Conservation (phyloP, 1,140 invertebrate species). For the Phenacoccus solenopsis region DNA sequence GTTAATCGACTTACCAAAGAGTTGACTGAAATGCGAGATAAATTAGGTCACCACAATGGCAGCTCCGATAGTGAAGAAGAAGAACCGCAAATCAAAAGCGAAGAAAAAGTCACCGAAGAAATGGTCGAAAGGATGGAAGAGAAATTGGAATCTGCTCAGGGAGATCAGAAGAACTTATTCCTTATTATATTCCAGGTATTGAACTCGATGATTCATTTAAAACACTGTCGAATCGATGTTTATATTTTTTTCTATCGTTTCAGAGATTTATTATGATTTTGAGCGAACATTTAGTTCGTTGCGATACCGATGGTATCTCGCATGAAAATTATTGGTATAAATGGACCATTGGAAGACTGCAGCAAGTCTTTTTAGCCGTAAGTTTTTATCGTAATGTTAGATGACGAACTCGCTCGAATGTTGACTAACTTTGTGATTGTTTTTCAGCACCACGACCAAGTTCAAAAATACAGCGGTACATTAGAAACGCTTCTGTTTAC, state of each 20-base stretch:
- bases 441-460: slow-evolving; percentile 87
- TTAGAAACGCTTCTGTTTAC: slow-evolving; percentile 91
- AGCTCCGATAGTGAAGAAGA: slow-evolving; percentile 61
- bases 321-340: slow-evolving; percentile 94
- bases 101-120: slow-evolving; percentile 74
- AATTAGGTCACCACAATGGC: slow-evolving; percentile 61
- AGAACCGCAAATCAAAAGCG: slow-evolving; percentile 28
- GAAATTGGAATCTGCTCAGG: slow-evolving; percentile 81
- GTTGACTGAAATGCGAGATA: slow-evolving; percentile 72
- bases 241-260: slow-evolving; percentile 23
- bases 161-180: slow-evolving; percentile 93
- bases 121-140: slow-evolving; percentile 92
- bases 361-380: slow-evolving; percentile 90
- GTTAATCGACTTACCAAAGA: slow-evolving; percentile 77
- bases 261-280: slow-evolving; percentile 95
- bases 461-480: slow-evolving; percentile 91
- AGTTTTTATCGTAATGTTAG: slow-evolving; percentile 33
- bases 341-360: slow-evolving; percentile 87
- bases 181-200: slow-evolving; percentile 86
- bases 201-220: too few species aligned
- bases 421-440: slow-evolving; percentile 23
- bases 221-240: too few species aligned
- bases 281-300: slow-evolving; percentile 86
- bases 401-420: not conserved
- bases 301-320: slow-evolving; percentile 84